Evolutionary conservation across 2,888 invertebrate species (phyloP), one percentile per base, ranked within the genome.

Genomic region (Yponomeuta cagnagella): DNA sequence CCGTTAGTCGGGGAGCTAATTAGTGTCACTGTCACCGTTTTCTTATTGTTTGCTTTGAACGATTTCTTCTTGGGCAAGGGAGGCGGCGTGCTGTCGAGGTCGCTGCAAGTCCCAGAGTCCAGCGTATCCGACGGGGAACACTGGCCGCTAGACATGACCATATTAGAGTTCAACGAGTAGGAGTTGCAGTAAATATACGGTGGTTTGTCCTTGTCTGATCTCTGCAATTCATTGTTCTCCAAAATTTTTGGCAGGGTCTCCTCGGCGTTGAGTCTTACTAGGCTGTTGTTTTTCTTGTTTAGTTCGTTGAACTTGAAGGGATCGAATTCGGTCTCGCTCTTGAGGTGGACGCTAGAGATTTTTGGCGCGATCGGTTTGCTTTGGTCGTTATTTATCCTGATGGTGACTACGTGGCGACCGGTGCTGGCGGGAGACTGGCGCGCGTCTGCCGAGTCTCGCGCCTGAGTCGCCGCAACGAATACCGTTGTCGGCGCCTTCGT

Each of bases 21-120:
- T 80, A 93, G 88, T 73, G 93, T 94, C 74, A 93, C 93, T 74
- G 93, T 93, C 72, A 94, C 93, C 66, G 84, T 86, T 85, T 89
- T 90, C 82, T 93, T 93, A 73, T 89, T 85, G 71, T 90, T 90
- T 67, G 85, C 84, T 81, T 91, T 93, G 10, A 93, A 85, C 58
- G 89, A 92, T 82, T 95, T 95, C 84, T 95, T 95, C 89, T 95
- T 95, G 76, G 94, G 94, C 31, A 94, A 93, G 74, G 95, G 88
- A 2, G 95, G 95, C 5, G 94, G 94, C 33, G 95, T 95, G 64
- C 94, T 94, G 78, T 97, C 96, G 77, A 96, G 92, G 86, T 97
- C 97, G 82, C 96, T 96, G 87, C 97, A 96, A 58, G 96, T 97
- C 68, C 97, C 97, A 72, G 96, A 97, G 86, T 97, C 97, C 74